These are phyloP conservation scores for Clarias laeviceps DNA, from an alignment of 2,797 vertebrate genomes.

Conservation along the genomic window DNA sequence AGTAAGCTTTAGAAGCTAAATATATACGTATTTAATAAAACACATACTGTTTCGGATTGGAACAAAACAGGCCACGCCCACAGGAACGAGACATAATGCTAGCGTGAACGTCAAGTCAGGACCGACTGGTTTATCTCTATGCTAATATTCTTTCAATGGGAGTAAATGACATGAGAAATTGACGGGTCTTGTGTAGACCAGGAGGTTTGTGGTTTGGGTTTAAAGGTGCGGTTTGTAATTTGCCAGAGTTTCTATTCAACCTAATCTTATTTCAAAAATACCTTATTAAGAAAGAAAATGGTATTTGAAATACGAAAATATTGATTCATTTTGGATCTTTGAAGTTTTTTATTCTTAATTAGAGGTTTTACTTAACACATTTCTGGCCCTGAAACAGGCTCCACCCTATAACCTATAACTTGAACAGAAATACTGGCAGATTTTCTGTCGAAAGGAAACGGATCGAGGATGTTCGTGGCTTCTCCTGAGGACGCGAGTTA, in stretches of 20 bases:
- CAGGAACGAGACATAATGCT: neutral
- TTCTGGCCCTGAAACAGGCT: constrained; percentile 6
- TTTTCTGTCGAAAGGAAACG: neutral
- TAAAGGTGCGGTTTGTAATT: constrained; percentile 13
- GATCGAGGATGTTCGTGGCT: neutral
- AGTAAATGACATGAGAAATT: no score
- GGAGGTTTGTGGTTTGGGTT: neutral
- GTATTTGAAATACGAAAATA: neutral
- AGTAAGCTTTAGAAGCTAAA: neutral
- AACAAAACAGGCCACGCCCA: neutral
- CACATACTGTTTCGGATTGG: neutral
- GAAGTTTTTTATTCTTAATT: neutral
- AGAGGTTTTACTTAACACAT: neutral
- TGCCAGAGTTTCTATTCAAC: neutral
- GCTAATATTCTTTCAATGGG: neutral
- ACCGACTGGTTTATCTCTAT: neutral
- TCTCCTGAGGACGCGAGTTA: neutral
- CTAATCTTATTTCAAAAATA: neutral
- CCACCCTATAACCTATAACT: neutral
- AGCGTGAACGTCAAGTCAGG: neutral
- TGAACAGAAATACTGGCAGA: neutral
- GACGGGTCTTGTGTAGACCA: neutral
- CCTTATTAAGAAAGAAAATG: neutral
- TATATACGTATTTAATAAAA: no score
- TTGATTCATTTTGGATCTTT: neutral